phyloP scores from a whole-genome alignment of 2,888 invertebrate species.

The Julus scandinavius region DNA sequence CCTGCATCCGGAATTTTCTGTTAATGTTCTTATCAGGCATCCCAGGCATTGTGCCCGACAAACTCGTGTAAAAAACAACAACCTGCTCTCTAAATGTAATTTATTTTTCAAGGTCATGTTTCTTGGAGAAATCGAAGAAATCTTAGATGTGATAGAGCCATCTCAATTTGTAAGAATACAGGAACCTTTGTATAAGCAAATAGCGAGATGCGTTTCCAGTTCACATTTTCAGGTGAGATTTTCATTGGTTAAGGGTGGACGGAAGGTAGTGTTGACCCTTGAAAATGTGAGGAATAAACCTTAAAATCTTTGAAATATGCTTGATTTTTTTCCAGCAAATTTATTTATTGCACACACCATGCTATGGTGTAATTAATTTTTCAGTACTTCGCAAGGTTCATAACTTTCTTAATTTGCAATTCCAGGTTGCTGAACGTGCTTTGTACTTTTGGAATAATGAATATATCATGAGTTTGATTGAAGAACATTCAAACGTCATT shows the following conservation, averaged over 20 bases:
- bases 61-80: too few relatives aligned
- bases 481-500: constrained; percentile 97
- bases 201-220: constrained; percentile 98
- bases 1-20: too few relatives aligned
- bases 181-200: constrained; percentile 96
- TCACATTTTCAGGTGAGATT: constrained; percentile 95
- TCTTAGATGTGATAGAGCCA: constrained; percentile 99
- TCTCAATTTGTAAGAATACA: constrained; percentile 99
- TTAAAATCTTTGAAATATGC: too few relatives aligned
- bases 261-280: too few relatives aligned
- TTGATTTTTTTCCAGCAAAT: too few relatives aligned
- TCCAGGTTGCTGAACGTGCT: constrained; percentile 97
- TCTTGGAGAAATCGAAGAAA: constrained; percentile 98
- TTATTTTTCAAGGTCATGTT: constrained; percentile 87
- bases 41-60: too few relatives aligned
- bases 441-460: constrained; percentile 99
- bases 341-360: too few relatives aligned
- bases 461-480: constrained; percentile 98
- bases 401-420: not conserved
- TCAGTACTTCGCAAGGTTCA: too few relatives aligned
- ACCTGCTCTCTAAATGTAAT: not conserved
- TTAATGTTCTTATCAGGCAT: too few relatives aligned
- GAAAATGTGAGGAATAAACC: too few relatives aligned
- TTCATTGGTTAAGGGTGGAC: too few relatives aligned
- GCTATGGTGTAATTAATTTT: too few relatives aligned